A percentile compares a stretch with the other conserved stretches of the same genome.
Evolutionary conservation across 2,888 invertebrate genomes (phyloP).

Genomic region (Eupelmus urozonus): DNA sequence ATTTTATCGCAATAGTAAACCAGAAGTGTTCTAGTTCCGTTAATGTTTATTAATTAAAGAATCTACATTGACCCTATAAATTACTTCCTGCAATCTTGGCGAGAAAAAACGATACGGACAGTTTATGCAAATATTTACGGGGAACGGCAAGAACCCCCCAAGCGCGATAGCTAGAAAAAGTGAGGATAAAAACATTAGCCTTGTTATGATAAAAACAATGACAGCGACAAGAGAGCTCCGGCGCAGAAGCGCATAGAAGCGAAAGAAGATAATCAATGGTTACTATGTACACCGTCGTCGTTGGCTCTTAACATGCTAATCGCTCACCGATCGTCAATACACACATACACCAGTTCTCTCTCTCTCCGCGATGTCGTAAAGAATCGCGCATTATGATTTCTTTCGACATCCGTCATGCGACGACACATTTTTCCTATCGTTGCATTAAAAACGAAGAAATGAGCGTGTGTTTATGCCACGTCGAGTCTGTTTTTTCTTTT

Average conservation of each 20-base stretch:
- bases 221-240: no score
- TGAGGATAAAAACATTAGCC: not conserved
- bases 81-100: not conserved
- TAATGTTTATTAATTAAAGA: no score
- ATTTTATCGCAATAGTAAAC: no score
- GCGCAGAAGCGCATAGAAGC: no score
- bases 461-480: not conserved
- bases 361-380: not conserved
- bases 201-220: no score
- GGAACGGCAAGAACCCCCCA: not conserved
- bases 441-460: conserved; percentile 16
- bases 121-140: not conserved
- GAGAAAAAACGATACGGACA: no score
- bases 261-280: conserved; percentile 16
- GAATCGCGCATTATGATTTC: conserved; percentile 3
- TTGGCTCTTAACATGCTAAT: not conserved
- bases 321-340: not conserved
- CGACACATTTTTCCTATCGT: not conserved
- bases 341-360: no score
- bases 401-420: not conserved
- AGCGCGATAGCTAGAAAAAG: not conserved
- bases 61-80: no score
- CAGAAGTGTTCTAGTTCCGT: no score
- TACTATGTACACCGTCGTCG: not conserved
- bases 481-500: conserved; percentile 5